These are phyloP conservation scores for Anorthoa munda DNA, from an alignment of 2,888 invertebrate species.

Conservation along the genomic window DNA sequence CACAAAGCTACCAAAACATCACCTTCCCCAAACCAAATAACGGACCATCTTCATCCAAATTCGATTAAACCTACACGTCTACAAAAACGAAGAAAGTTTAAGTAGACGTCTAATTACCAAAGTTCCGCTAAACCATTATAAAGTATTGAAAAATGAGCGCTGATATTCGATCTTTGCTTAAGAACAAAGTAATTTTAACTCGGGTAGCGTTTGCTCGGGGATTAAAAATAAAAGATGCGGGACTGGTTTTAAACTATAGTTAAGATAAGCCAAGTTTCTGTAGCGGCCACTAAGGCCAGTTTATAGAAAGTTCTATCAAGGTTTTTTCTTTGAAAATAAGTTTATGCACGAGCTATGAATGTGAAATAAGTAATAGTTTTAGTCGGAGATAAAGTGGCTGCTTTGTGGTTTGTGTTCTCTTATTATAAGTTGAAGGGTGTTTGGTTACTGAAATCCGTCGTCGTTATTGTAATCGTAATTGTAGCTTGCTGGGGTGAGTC, in stretches of 20 bases:
- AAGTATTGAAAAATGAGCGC: constrained; percentile 88
- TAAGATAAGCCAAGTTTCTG: constrained; percentile 86
- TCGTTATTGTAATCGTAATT: no score
- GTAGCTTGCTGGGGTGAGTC: no score
- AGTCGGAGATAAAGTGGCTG: constrained; percentile 50
- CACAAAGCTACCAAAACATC: neutral
- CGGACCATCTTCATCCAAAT: constrained; percentile 43
- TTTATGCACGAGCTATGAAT: constrained; percentile 63
- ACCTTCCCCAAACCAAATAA: constrained; percentile 32
- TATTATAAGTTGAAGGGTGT: constrained; percentile 36
- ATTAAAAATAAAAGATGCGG: constrained; percentile 87
- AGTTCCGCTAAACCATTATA: constrained; percentile 80
- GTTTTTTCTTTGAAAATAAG: constrained; percentile 77
- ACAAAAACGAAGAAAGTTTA: constrained; percentile 67
- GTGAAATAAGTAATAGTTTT: constrained; percentile 58
- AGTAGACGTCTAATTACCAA: constrained; percentile 82
- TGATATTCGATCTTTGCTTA: constrained; percentile 87
- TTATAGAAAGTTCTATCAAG: constrained; percentile 82
- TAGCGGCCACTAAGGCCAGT: constrained; percentile 78
- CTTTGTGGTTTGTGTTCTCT: constrained; percentile 27
- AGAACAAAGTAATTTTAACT: constrained; percentile 88
- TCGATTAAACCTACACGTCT: constrained; percentile 58
- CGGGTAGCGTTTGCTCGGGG: constrained; percentile 82
- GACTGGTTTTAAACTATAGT: constrained; percentile 84
- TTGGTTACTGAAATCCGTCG: constrained; percentile 13